Base-by-base conservation (phyloP, 2,888 invertebrate species). In the Chrysolina oricalcia region DNA sequence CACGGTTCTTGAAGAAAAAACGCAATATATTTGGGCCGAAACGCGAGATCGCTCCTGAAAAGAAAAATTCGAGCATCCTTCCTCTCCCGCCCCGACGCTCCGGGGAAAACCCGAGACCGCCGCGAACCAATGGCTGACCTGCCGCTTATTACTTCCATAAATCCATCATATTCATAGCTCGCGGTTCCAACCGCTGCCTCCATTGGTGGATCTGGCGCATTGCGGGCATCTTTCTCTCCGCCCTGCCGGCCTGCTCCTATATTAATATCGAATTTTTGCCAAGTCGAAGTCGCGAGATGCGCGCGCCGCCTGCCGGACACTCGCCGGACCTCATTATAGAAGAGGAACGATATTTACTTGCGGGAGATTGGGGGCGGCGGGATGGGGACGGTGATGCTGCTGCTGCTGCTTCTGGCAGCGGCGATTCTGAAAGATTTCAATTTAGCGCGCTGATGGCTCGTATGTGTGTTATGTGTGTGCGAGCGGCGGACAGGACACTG, bases 111-210 rank as follows among this genome's bases (percentile, higher is more conserved):
- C 71, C 71, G 66, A 66, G 50, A 73, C 40, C 66, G 48, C 13
- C 53, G 27, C 63, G 21, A 43, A 90, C 93, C 93, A 93, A 93
- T 93, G 91, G 91, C 91, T 90, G 89, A 90, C 90, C 90, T 90
- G 90, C 90, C 90, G 92, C 92, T 92, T 93, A 93, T 94, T 93
- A 94, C 93, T 93, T 94, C 93, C 93, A 94, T 94, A 94, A 94
- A 94, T 94, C 86, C 87, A 89, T 89, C 88, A 89, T 89, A 89
- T 87, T 88, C 88, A 88, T 88, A 87, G 87, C 83, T 84, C 85
- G 87, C 84, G 84, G 83, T 84, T 82, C 82, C 83, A 81, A 78
- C 81, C 70, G 77, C 70, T 59, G 80, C 82, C 82, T 81, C 85
- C 82, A 85, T 86, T 86, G 85, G 86, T 83, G 80, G 82, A 81